Evolutionary conservation across 2,888 invertebrate species (phyloP), one percentile per base, ranked within the genome.

Genomic region (Tetramorium bicarinatum): DNA sequence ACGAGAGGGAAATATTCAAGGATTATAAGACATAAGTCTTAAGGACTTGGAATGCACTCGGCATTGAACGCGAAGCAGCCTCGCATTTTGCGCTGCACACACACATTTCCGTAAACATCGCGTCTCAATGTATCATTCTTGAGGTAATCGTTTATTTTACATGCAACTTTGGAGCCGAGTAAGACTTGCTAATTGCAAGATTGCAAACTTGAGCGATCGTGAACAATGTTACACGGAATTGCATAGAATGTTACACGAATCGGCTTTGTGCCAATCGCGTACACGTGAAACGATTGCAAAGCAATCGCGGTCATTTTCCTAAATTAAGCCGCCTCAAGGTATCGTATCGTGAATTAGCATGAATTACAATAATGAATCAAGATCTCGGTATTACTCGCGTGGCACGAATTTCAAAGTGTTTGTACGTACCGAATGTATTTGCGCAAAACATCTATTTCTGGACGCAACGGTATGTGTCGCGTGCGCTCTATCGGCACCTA

Each of bases 81-180:
- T 38, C 38, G 67, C 66, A 83, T 84, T 85, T 82, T 56, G 72
- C 84, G 64, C 21, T 67, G 41, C 44, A 47, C 29, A 25, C 29
- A 25, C 34, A 44, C 76, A 79, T 90, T 90, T 90, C 87, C 89
- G 87, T 90, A 90, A 90, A 90, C 87, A 90, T 72, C 69, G 7
- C 44, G 25, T 34, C 29, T 47, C 56, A 8, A 74, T 67, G 72
- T 38, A 61, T 62, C 62, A 64, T 54, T 41, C 62, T 41, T 41
- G 47, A 61, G 62, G 41, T 15, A 7, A 38, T 29, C 52, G 41
- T 49, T 81, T 64, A 67, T 13, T 62, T 81, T 52, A 81, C 41
- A 74, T 64, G 81, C 74, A 18, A 21, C 52, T 64, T 74, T 74
- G 62, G 59, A 52, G n/a, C 21, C 80, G 72, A 13, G 61, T 21